Percentiles rank a stretch among this genome's conserved stretches.
phyloP scores from a whole-genome alignment of 2,113 vertebrate genomes.

The Athene cunicularia region DNA sequence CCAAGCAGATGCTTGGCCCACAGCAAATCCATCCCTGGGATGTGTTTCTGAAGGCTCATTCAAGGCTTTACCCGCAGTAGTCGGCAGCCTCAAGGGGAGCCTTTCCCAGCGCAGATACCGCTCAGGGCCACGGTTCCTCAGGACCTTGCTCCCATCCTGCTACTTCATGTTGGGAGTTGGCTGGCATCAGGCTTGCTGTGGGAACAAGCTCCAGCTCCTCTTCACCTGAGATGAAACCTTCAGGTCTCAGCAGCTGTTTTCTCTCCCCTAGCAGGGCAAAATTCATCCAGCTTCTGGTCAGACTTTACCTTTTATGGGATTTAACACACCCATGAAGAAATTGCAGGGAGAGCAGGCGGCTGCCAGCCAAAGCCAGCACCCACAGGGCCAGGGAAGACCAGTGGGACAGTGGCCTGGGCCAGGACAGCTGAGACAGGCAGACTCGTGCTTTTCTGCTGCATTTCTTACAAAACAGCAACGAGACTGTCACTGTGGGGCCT shows the following conservation, averaged over 20 bases:
- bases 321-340: background rate
- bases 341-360: background rate
- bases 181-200: background rate
- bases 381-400: rapidly evolving
- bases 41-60: background rate
- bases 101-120: background rate
- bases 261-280: background rate
- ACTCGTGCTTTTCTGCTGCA: background rate
- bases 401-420: rapidly evolving
- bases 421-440: background rate
- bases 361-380: background rate
- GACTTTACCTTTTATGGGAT: background rate
- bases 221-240: background rate
- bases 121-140: rapidly evolving
- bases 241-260: background rate
- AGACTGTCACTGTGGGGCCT: background rate
- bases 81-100: background rate
- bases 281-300: background rate
- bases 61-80: background rate
- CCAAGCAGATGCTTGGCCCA: rapidly evolving
- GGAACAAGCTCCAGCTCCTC: background rate
- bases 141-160: background rate
- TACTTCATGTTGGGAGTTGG: background rate
- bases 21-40: background rate
- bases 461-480: background rate